A percentile compares a stretch with the other conserved stretches of the same genome.
phyloP scores from a whole-genome alignment of 2,797 vertebrate species.

The Cygnus olor region DNA sequence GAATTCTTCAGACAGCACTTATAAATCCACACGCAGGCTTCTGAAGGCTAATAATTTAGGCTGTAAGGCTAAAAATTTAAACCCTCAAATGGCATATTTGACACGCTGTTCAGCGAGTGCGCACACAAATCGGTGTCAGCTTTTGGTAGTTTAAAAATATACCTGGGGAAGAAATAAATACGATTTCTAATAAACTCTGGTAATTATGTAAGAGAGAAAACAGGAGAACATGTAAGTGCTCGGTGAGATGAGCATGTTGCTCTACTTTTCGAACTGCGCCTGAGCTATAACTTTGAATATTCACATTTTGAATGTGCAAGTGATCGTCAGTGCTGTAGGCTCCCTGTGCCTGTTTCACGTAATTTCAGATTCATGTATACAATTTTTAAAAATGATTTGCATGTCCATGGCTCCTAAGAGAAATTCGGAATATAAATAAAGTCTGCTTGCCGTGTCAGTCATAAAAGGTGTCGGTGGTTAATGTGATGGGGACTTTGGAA shows the following conservation, averaged over 20 bases:
- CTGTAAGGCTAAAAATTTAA: conserved; percentile 10
- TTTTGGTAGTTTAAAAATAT: not conserved
- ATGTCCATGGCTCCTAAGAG: not conserved
- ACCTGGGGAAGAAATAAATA: not conserved
- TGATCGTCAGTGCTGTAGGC: not conserved
- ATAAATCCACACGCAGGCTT: conserved; percentile 50
- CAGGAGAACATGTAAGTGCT: not conserved
- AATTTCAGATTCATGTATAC: not conserved
- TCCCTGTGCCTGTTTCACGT: not conserved
- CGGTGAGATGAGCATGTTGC: not conserved
- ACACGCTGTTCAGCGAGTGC: not conserved
- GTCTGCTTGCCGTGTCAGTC: not conserved
- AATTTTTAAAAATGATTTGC: not conserved
- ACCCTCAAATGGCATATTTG: not conserved
- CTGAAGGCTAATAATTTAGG: conserved; percentile 62
- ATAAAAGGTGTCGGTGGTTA: not conserved
- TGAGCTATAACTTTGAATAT: not conserved
- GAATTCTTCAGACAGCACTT: conserved; percentile 65
- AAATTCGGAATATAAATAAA: not conserved
- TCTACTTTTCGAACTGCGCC: not conserved
- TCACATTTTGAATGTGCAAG: not conserved
- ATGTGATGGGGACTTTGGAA: not conserved
- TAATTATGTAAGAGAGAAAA: not conserved
- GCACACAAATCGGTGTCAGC: not conserved
- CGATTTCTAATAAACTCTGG: not conserved